Base-by-base conservation (phyloP, 2,113 vertebrate species). In the Psophia crepitans region DNA sequence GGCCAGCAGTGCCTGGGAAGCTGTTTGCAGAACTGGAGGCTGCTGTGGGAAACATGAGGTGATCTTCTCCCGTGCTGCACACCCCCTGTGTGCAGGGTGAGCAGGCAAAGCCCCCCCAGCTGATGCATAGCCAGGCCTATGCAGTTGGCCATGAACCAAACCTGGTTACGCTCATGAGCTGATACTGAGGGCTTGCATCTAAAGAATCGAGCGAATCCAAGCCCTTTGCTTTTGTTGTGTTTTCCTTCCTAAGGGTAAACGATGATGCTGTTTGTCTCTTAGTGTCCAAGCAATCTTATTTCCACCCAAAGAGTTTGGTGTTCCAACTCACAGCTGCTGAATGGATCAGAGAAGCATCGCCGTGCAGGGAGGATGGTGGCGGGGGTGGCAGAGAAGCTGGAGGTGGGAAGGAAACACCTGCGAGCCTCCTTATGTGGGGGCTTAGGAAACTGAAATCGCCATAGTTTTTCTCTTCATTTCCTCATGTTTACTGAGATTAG, bases 221-320 rank as follows among this genome's bases (percentile, higher is more conserved):
- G 30, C 7, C 35, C 53, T 75, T 66, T 71, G 51, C 8, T 80
- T 80, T 76, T 41, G 12, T 57, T 56, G 27, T 54, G 19, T 51
- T 93, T 93, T 75, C 30, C 43, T 87, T 95, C 39, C 57, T 60
- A 43, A 86, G 65, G 66, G 19, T 8, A 84, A 85, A 85, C 20
- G 5, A 24, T 44, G 4, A 33, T 64, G 2, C 23, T 43, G 58
- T 84, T 74, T 86, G 33, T 2, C 37, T 61, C 21, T 75, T 71
- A 56, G 11, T 6, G 76, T 54, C 35, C 1, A 5, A 73, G 14
- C 19, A 87, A 41, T 53, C 33, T 43, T 51, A 44, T 79, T 92
- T 78, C 27, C 26, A 61, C 22, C 5, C 39, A 15, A 37, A 51
- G 61, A 8, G 4, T 48, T 61, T n/a, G 5, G 39, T 53, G 11